These are phyloP conservation scores for Margaritifera margaritifera DNA, from an alignment of 2,888 invertebrate species.

Conservation along the genomic window DNA sequence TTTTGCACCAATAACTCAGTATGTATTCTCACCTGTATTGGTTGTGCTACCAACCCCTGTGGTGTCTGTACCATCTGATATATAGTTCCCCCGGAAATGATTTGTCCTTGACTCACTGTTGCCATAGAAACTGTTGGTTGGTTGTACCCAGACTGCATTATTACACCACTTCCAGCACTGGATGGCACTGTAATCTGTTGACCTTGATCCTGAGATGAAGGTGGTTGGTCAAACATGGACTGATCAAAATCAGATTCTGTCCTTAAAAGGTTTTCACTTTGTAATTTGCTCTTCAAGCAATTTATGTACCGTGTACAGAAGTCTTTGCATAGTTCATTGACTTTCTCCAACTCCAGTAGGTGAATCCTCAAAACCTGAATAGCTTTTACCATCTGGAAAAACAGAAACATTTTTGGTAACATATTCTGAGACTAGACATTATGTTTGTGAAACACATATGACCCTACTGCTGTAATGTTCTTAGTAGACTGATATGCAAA, in stretches of 20 bases:
- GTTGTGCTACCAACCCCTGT: slow-evolving; percentile 74
- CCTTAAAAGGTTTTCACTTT: slow-evolving; percentile 69
- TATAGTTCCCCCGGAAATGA: slow-evolving; percentile 72
- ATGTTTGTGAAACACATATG: background rate
- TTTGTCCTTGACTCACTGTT: slow-evolving; percentile 70
- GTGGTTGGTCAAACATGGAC: slow-evolving; percentile 52
- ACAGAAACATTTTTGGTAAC: background rate
- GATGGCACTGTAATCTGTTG: slow-evolving; percentile 34
- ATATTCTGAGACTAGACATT: background rate
- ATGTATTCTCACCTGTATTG: slow-evolving; percentile 69
- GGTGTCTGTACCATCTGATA: slow-evolving; percentile 75
- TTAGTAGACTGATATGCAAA: background rate
- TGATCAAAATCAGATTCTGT: slow-evolving; percentile 54
- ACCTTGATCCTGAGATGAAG: slow-evolving; percentile 23
- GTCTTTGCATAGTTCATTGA: slow-evolving; percentile 94
- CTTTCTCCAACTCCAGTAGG: slow-evolving; percentile 92
- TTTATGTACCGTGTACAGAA: slow-evolving; percentile 93
- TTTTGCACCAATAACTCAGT: background rate
- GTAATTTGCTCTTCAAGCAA: slow-evolving; percentile 83
- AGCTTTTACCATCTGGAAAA: slow-evolving; percentile 85
- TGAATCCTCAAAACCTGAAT: slow-evolving; percentile 94
- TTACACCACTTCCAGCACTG: slow-evolving; percentile 46
- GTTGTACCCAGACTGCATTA: slow-evolving; percentile 57
- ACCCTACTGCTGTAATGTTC: too few species aligned
- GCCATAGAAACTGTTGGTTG: slow-evolving; percentile 63